A percentile compares a stretch with the other conserved stretches of the same genome.
Conservation (phyloP, 2,888 invertebrate species). For the Ditula angustiorana region DNA sequence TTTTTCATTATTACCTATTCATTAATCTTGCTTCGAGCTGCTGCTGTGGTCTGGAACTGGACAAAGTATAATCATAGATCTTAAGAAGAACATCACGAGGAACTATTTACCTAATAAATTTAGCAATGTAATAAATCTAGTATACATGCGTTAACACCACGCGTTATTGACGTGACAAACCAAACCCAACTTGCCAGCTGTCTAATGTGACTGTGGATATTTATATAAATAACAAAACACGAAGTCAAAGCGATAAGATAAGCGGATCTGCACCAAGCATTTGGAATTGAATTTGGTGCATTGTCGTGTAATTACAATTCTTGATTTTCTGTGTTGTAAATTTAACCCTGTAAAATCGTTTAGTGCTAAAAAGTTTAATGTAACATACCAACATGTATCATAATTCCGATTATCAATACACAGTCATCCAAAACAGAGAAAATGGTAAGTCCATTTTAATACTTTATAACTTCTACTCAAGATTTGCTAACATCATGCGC, state of each 20-base stretch:
- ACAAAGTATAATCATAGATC: neutral
- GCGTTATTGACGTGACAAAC: constrained; percentile 1
- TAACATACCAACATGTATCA: constrained; percentile 61
- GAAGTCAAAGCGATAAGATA: constrained; percentile 32
- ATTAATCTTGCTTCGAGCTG: too few relatives aligned
- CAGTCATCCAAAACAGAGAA: constrained; percentile 66
- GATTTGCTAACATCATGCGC: too few relatives aligned
- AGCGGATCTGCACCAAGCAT: constrained; percentile 6
- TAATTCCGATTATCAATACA: constrained; percentile 72
- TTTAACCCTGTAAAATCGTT: neutral
- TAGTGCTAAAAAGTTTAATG: neutral
- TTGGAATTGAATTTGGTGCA: neutral
- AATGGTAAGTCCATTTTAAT: constrained; percentile 64
- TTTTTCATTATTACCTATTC: too few relatives aligned
- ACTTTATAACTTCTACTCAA: too few relatives aligned
- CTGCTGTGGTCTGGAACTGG: too few relatives aligned
- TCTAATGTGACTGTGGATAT: constrained; percentile 10
- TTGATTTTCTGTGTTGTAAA: neutral
- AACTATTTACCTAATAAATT: neutral
- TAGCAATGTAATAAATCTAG: neutral
- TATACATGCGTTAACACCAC: constrained; percentile 3
- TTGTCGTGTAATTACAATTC: neutral
- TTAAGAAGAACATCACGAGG: neutral
- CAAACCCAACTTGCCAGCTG: neutral
- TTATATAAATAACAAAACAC: constrained; percentile 22